These are phyloP conservation scores for Notoglanidium macrostoma DNA, from an alignment of 2,797 vertebrate species.

Conservation along the genomic window DNA sequence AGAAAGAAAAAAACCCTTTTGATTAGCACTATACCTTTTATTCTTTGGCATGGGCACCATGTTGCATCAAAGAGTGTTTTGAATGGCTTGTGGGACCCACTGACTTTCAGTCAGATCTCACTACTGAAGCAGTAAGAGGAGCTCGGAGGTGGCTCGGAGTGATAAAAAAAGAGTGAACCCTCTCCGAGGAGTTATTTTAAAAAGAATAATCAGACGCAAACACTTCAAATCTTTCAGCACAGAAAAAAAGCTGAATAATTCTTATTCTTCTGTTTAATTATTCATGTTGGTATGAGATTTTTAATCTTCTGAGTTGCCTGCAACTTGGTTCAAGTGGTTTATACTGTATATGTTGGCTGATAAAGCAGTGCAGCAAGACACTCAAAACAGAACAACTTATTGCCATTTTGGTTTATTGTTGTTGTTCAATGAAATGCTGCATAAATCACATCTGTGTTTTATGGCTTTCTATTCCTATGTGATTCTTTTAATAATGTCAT, in stretches of 20 bases:
- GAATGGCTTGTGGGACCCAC: slow-evolving; percentile 57
- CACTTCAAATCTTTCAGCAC: slow-evolving; percentile 65
- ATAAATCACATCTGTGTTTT: slow-evolving; percentile 83
- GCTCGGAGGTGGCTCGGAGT: slow-evolving; percentile 60
- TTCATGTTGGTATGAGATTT: slow-evolving; percentile 72
- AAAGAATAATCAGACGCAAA: slow-evolving; percentile 68
- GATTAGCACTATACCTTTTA: slow-evolving; percentile 68
- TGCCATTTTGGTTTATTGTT: slow-evolving; percentile 42
- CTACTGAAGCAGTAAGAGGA: slow-evolving; percentile 54
- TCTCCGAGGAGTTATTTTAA: slow-evolving; percentile 56
- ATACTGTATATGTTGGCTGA: slow-evolving; percentile 31
- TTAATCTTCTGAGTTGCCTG: slow-evolving; percentile 66
- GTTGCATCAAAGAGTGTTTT: slow-evolving; percentile 70
- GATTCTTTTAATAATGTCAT: slow-evolving; percentile 89
- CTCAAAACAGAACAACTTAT: slow-evolving; percentile 48
- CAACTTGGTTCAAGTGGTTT: slow-evolving; percentile 61
- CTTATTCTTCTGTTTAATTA: slow-evolving; percentile 73
- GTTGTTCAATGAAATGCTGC: slow-evolving; percentile 47
- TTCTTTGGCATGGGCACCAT: slow-evolving; percentile 52
- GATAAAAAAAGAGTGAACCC: slow-evolving; percentile 53
- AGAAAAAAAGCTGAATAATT: slow-evolving; percentile 66
- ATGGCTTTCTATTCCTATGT: slow-evolving; percentile 99
- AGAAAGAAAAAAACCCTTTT: slow-evolving; percentile 61
- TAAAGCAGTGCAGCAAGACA: slow-evolving; percentile 26
- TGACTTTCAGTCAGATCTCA: slow-evolving; percentile 57